A percentile compares a stretch with the other conserved stretches of the same genome.
Conservation (phyloP, 1,140 invertebrate genomes). For the Platorchestia sp. region DNA sequence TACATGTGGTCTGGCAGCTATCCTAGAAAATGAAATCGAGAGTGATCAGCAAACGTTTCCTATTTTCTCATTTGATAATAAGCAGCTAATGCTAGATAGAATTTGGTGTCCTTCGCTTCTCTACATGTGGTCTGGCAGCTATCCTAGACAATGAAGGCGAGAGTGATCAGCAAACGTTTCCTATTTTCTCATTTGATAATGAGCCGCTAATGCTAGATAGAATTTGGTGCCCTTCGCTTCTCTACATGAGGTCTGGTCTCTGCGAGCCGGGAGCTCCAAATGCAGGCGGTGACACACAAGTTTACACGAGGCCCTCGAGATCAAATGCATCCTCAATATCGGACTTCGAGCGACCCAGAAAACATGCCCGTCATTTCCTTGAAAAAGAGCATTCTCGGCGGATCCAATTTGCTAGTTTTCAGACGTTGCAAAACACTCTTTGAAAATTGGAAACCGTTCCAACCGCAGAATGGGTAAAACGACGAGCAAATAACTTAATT, state of each 20-base stretch:
- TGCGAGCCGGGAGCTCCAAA: not conserved
- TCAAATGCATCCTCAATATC: conserved; percentile 8
- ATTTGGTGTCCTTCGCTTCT: no score
- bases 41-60: not conserved
- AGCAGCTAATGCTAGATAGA: no score
- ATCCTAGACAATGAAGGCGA: not conserved
- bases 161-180: not conserved
- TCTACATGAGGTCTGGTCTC: not conserved
- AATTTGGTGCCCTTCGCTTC: not conserved
- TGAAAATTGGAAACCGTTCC: not conserved
- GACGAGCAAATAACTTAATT: not conserved
- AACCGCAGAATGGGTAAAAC: not conserved
- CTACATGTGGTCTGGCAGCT: no score
- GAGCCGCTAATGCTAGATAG: not conserved
- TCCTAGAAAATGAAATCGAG: not conserved
- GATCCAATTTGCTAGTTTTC: not conserved
- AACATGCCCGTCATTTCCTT: not conserved
- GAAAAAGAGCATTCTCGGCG: not conserved
- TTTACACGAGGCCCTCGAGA: not conserved
- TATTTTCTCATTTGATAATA: no score
- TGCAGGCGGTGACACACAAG: not conserved
- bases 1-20: no score
- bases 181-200: not conserved
- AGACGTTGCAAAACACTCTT: not conserved
- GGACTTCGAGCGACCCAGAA: not conserved